phyloP scores from a whole-genome alignment of 1,140 invertebrate genomes.

The Heterodera carotae region DNA sequence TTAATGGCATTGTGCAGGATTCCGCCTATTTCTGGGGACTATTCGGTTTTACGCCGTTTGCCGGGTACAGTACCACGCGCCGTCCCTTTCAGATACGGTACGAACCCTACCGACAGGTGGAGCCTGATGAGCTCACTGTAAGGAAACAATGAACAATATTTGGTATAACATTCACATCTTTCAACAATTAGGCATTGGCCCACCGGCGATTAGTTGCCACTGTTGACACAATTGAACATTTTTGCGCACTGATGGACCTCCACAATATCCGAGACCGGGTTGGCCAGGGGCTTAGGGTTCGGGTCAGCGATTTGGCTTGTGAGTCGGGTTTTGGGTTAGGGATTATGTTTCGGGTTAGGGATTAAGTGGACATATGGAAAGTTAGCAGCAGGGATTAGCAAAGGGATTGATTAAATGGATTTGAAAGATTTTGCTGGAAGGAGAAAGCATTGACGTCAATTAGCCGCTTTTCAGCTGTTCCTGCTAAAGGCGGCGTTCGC shows the following conservation, averaged over 20 bases:
- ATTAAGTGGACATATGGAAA: no score
- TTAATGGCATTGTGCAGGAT: no score
- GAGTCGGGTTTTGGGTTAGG: no score
- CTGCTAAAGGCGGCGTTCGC: slow-evolving; percentile 61
- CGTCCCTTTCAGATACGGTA: slow-evolving; percentile 59
- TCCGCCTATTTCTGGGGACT: no score
- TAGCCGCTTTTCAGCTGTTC: slow-evolving; percentile 46
- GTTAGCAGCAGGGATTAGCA: no score
- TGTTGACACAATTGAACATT: slow-evolving; percentile 64
- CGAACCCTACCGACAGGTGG: slow-evolving; percentile 58
- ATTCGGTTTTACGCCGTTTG: no score
- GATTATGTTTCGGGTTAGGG: no score
- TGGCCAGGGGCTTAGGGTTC: no score
- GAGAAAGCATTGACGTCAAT: background rate
- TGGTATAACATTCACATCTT: background rate
- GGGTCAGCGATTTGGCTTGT: no score
- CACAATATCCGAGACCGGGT: slow-evolving; percentile 62
- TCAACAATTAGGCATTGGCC: slow-evolving; percentile 42
- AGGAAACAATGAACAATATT: background rate
- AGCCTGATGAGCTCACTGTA: slow-evolving; percentile 48
- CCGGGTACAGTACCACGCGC: slow-evolving; percentile 17
- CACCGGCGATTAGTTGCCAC: slow-evolving; percentile 61
- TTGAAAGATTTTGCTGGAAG: background rate
- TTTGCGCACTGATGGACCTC: slow-evolving; percentile 62
- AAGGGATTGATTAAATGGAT: background rate